Conservation (phyloP, 2,113 vertebrate genomes). For the Thinocorus orbignyianus region DNA sequence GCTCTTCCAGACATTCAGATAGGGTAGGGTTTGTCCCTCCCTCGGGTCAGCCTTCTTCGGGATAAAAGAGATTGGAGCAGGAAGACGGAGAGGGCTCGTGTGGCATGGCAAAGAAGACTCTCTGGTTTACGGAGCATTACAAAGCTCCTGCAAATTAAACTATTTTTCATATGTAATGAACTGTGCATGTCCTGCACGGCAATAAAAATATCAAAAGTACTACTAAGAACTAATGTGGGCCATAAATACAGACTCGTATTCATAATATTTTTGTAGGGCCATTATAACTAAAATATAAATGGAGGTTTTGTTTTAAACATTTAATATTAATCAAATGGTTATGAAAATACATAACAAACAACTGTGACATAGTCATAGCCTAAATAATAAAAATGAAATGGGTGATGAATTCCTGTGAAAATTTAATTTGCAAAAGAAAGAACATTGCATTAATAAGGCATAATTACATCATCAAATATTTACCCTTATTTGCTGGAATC, state of each 20-base stretch:
- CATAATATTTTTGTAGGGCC: slow-evolving; percentile 43
- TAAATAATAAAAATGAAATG: slow-evolving; percentile 77
- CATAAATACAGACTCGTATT: slow-evolving; percentile 64
- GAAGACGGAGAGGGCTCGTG: neutral
- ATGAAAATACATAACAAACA: slow-evolving; percentile 74
- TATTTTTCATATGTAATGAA: slow-evolving; percentile 67
- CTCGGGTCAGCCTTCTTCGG: neutral
- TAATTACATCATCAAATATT: slow-evolving; percentile 83
- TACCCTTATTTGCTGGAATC: slow-evolving; percentile 70
- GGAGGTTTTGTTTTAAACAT: slow-evolving; percentile 69
- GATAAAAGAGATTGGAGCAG: neutral
- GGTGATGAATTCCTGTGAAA: slow-evolving; percentile 71
- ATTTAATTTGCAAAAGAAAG: slow-evolving; percentile 78
- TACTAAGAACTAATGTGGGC: slow-evolving; percentile 44
- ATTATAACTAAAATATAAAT: slow-evolving; percentile 71
- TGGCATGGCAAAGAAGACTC: neutral
- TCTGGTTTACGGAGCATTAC: neutral
- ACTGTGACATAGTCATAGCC: slow-evolving; percentile 65
- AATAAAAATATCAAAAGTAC: slow-evolving; percentile 64
- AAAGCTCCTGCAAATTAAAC: slow-evolving; percentile 54
- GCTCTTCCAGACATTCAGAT: neutral
- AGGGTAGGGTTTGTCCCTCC: neutral
- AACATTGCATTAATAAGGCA: slow-evolving; percentile 76
- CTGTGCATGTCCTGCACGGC: neutral
- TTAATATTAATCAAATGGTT: slow-evolving; percentile 79